A percentile compares a stretch with the other conserved stretches of the same genome.
Conservation (phyloP, 2,888 invertebrate species). For the Lepidochrysops patricia region DNA sequence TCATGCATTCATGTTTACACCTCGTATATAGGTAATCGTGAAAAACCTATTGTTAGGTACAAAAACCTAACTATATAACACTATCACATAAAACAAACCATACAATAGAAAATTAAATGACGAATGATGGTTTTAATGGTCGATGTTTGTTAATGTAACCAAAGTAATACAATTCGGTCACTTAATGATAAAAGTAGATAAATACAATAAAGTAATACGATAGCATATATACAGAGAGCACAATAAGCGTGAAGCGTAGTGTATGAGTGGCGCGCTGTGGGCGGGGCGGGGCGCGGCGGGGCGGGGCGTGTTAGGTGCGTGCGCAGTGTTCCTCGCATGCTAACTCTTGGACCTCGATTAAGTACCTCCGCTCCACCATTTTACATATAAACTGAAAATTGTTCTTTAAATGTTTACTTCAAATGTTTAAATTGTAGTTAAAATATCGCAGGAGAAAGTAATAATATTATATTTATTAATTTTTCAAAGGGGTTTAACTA, state of each 20-base stretch:
- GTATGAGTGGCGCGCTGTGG: slow-evolving; percentile 35
- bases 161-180: slow-evolving; percentile 49
- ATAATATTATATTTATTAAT: too few species aligned
- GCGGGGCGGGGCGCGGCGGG: slow-evolving; percentile 37
- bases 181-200: slow-evolving; percentile 25
- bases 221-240: slow-evolving; percentile 45
- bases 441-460: too few species aligned
- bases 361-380: slow-evolving; percentile 19
- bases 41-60: not conserved
- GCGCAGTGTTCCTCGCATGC: slow-evolving; percentile 21
- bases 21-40: not conserved
- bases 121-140: not conserved
- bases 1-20: not conserved
- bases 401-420: too few species aligned
- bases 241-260: slow-evolving; percentile 42
- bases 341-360: slow-evolving; percentile 16
- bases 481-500: not conserved
- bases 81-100: not conserved
- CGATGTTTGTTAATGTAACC: slow-evolving; percentile 26
- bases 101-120: slow-evolving; percentile 13
- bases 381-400: too few species aligned
- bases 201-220: slow-evolving; percentile 27
- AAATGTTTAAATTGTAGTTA: too few species aligned
- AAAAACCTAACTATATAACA: not conserved
- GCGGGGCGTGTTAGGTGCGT: slow-evolving; percentile 35